Percentiles rank a stretch among this genome's conserved stretches.
Conservation (phyloP, 2,888 invertebrate species). For the Seladonia tumulorum region DNA sequence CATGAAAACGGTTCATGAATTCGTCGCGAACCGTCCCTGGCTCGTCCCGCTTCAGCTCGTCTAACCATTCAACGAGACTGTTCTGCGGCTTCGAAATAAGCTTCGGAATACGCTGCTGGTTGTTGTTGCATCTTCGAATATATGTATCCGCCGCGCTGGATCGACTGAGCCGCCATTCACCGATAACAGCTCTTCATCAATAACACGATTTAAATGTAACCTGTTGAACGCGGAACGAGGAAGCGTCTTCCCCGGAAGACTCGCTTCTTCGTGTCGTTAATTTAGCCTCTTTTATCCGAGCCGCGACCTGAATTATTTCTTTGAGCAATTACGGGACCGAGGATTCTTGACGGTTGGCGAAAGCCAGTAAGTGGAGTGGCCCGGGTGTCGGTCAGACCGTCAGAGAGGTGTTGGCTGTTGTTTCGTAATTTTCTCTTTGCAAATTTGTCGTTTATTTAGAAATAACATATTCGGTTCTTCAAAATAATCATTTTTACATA, state of each 20-base stretch:
- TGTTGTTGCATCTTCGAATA: background rate
- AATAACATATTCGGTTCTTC: no score
- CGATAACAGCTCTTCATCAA: background rate
- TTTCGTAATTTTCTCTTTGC: no score
- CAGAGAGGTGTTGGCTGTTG: background rate
- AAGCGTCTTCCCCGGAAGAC: background rate
- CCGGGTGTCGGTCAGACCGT: background rate
- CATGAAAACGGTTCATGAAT: constrained; percentile 7
- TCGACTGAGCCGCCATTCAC: background rate
- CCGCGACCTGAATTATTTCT: constrained; percentile 1
- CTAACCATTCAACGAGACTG: background rate
- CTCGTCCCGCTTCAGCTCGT: background rate
- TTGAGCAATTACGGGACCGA: background rate
- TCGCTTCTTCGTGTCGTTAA: background rate
- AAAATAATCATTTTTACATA: no score
- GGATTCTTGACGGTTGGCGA: background rate
- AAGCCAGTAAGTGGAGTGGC: background rate
- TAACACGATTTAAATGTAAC: background rate
- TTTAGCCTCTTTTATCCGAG: background rate
- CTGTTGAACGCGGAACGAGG: background rate
- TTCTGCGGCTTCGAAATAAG: background rate
- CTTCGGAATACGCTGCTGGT: background rate
- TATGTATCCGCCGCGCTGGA: background rate
- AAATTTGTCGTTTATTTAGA: no score
- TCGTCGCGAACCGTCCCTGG: background rate